These are phyloP conservation scores for Darevskia nairensis DNA, from an alignment of 2,797 vertebrate species.

Conservation along the genomic window DNA sequence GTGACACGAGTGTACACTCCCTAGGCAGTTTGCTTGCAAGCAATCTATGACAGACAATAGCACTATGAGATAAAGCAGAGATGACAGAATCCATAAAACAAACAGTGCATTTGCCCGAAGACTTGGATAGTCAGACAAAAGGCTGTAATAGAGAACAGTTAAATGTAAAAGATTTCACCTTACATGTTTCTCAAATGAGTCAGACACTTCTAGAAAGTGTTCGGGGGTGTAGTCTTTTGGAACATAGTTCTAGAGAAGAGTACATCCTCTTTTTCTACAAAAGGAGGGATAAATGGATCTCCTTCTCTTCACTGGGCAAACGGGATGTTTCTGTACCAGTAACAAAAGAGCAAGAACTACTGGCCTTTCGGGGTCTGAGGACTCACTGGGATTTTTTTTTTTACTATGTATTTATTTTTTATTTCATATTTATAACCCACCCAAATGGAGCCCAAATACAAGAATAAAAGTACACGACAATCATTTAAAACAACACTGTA, in stretches of 20 bases:
- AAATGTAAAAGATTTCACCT: slow-evolving; percentile 25
- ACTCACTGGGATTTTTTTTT: too few relatives aligned
- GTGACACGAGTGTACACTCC: slow-evolving; percentile 37
- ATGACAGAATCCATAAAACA: slow-evolving; percentile 68
- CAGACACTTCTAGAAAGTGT: rapidly evolving
- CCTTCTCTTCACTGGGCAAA: not conserved
- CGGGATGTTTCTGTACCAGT: not conserved
- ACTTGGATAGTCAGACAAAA: slow-evolving; percentile 47
- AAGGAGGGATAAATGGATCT: not conserved
- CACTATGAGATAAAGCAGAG: slow-evolving; percentile 51
- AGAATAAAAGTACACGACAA: too few relatives aligned
- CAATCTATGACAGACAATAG: slow-evolving; percentile 51
- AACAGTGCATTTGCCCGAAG: slow-evolving; percentile 59
- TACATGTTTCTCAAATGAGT: slow-evolving; percentile 9
- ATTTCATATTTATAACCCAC: too few relatives aligned
- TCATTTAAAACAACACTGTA: too few relatives aligned
- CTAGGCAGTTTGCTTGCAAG: slow-evolving; percentile 61
- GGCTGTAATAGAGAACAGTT: slow-evolving; percentile 29
- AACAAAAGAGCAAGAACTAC: too few relatives aligned
- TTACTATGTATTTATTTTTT: too few relatives aligned
- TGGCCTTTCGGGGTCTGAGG: too few relatives aligned
- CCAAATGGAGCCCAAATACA: too few relatives aligned
- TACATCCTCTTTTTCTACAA: not conserved
- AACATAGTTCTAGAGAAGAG: slow-evolving; percentile 26
- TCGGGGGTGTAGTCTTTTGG: not conserved